A percentile compares a stretch with the other conserved stretches of the same genome.
Evolutionary conservation across 2,113 vertebrate species (phyloP).

Genomic region (Meles meles): DNA sequence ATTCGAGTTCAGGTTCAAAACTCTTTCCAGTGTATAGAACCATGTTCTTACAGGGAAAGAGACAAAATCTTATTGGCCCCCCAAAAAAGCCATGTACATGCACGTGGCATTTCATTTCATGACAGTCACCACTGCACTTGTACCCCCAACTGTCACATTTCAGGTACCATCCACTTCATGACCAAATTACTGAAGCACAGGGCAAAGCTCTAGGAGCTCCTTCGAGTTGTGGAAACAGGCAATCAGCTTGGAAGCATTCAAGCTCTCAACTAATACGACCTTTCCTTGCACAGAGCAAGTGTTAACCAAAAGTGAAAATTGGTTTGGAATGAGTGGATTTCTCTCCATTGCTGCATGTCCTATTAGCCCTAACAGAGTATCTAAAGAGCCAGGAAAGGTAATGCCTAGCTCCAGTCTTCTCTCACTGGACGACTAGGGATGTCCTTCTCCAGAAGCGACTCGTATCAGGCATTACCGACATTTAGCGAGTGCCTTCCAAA

Average conservation of each 20-base stretch:
- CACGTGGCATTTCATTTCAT: neutral
- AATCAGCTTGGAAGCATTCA: neutral
- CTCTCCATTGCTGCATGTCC: neutral
- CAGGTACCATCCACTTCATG: neutral
- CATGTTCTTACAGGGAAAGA: neutral
- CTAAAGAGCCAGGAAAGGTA: neutral
- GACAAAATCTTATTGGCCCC: neutral
- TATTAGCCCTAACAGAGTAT: neutral
- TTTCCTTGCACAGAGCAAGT: neutral
- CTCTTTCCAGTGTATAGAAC: neutral
- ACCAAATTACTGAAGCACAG: neutral
- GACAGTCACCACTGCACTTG: neutral
- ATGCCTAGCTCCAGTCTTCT: neutral
- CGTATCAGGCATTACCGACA: neutral
- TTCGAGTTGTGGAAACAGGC: neutral
- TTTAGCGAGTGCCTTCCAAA: neutral
- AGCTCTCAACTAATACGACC: neutral
- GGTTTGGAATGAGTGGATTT: neutral
- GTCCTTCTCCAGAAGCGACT: neutral
- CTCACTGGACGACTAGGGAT: neutral
- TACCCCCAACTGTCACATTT: neutral
- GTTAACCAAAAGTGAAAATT: conserved; percentile 9
- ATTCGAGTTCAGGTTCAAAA: neutral
- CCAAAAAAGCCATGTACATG: neutral
- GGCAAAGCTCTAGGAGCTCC: neutral